Evolutionary conservation across 1,140 invertebrate genomes (phyloP), one percentile per base, ranked within the genome.

Genomic region (Bombus haemorrhoidalis): DNA sequence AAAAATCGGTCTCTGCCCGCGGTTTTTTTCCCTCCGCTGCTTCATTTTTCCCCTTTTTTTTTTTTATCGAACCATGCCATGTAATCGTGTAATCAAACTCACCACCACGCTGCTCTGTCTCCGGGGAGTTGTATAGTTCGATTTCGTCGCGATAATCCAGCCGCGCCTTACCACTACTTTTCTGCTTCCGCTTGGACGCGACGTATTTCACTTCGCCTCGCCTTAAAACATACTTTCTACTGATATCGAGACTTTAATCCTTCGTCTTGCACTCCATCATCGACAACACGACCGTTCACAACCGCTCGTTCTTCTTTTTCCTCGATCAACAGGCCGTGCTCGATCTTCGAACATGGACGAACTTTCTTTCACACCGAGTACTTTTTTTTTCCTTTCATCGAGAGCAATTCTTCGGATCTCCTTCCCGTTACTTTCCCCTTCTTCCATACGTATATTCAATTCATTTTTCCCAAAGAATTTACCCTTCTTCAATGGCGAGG

Each of bases 221-320:
- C 64, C 85, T 89, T 87, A 83, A 89, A 71, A 87, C 81, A 87
- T 81, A 89, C 89, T 90, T 78, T 64, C 83, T 66, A 80, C 43
- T 39, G 88, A 87, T 90, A 87, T 85, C 88, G 86, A 77, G 78
- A 89, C 85, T 90, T 87, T 90, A 87, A 90, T 90, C 81, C 87
- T 81, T 83, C 68, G 53, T 68, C 32, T 66, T 59, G 79, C 79
- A 71, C 69, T 89, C 88, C 68, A 89, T 89, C 89, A 82, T 80
- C 79, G 47, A 57, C 68, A 32, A 75, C 68, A 69, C 81, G 77
- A 34, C 18, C 34, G 64, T 10, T 41, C 69, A 69, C 64, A 32
- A 32, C 37, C 53, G 22, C 74, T 5, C 78, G 34, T 53, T 68
- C 77, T 66, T 62, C 59, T 59, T 73, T 74, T 53, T 62, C 5